Evolutionary conservation across 2,797 vertebrate genomes (phyloP), one percentile per base, ranked within the genome.

Genomic region (Sebastes glaucus): DNA sequence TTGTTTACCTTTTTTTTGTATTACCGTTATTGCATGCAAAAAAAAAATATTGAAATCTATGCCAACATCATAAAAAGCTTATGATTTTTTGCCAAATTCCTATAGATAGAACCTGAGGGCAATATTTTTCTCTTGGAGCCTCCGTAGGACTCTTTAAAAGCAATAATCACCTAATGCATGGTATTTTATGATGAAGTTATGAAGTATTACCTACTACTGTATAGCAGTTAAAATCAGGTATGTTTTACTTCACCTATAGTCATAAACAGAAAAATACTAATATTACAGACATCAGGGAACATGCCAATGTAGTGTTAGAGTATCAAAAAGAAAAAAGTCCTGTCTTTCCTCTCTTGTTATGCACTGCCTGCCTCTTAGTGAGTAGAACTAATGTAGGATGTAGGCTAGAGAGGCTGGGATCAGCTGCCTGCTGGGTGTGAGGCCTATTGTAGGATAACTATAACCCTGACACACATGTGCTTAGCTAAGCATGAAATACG

Each of bases 131-230:
- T 95, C 89, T 94, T 95, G 95, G 95, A 96, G 96, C 96, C 96
- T 96, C 94, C 94, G 87, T 96, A 96, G 96, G 96, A 96, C 97
- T 97, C 96, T 94, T 94, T 91, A 97, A 97, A 97, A 98, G 97
- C 97, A 98, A 99, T 99, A 99, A 99, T 96, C 95, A 96, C 93
- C 92, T 97, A 97, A 96, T 97, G 97, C 97, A 97, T 97, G 97
- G 95, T 96, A 96, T 96, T 96, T 97, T 96, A 94, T 96, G 95
- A 96, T 94, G 95, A 94, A 93, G 87, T 95, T 93, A 96, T 95
- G 92, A 96, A 96, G 95, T 96, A 96, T 96, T 96, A 96, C 95
- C 94, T 96, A 96, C 95, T 96, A 96, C 94, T 95, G 95, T 95
- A 95, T 96, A 96, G 95, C 96, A 96, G 96, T 95, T 96, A 94